Conservation (phyloP, 2,113 vertebrate genomes). For the Picathartes gymnocephalus region DNA sequence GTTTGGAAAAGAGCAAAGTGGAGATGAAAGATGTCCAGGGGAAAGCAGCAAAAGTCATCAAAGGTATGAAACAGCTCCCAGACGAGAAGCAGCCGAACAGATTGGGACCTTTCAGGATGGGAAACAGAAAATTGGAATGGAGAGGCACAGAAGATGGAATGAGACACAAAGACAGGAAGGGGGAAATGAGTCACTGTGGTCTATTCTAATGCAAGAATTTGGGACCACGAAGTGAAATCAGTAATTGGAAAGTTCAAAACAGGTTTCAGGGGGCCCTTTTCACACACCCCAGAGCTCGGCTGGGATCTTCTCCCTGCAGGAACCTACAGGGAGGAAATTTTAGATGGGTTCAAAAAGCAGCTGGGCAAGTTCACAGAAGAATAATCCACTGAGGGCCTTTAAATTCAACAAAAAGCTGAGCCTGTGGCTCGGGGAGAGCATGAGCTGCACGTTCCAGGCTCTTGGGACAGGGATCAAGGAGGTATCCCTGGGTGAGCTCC, state of each 20-base stretch:
- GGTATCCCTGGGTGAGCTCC: not conserved
- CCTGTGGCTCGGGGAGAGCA: not conserved
- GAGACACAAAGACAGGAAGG: not conserved
- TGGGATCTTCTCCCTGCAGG: not conserved
- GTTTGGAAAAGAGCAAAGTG: not conserved
- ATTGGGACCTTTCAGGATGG: not conserved
- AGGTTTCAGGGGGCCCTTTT: not conserved
- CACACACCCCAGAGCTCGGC: not conserved
- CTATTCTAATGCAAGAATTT: not conserved
- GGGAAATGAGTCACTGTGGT: not conserved
- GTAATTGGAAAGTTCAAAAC: not conserved
- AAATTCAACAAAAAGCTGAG: not conserved
- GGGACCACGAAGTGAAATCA: not conserved
- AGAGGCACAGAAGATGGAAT: not conserved
- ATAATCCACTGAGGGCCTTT: not conserved
- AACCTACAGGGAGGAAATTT: not conserved
- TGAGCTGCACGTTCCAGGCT: not conserved
- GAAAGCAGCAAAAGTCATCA: not conserved
- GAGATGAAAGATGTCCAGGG: not conserved
- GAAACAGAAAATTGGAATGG: not conserved
- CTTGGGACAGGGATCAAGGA: not conserved
- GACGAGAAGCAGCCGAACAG: not conserved
- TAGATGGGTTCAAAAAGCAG: not conserved
- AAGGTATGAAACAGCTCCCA: not conserved
- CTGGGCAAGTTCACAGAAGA: not conserved